Conservation (phyloP, 2,797 vertebrate genomes). For the Oreochromis mossambicus region DNA sequence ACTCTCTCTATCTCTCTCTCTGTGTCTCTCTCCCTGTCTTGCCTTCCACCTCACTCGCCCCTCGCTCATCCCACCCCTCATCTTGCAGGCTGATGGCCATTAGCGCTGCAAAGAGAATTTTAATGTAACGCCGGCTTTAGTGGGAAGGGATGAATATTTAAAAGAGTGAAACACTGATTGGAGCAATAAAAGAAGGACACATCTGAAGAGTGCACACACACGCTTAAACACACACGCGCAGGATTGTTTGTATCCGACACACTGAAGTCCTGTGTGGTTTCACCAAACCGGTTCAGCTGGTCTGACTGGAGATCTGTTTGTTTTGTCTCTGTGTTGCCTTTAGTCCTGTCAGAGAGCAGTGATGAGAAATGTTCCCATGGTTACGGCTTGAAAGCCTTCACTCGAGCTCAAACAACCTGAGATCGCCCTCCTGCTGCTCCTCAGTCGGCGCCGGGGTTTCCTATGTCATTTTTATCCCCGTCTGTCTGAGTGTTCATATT, state of each 20-base stretch:
- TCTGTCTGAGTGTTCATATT: neutral
- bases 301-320: conserved; percentile 16
- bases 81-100: conserved; percentile 54
- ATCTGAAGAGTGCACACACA: conserved; percentile 6
- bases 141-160: conserved; percentile 66
- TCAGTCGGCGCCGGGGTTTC: neutral
- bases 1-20: neutral
- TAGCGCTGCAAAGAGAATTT: conserved; percentile 61
- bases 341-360: neutral
- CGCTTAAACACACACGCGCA: neutral
- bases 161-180: conserved; percentile 48
- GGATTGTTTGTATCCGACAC: conserved; percentile 12
- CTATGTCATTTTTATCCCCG: neutral
- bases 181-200: conserved; percentile 47
- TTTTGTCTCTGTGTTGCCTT: neutral
- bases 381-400: conserved; percentile 35
- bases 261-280: neutral
- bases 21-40: neutral
- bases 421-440: neutral
- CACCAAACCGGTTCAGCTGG: conserved; percentile 13
- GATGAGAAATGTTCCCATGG: conserved; percentile 32
- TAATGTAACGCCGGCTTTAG: conserved; percentile 53
- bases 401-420: neutral
- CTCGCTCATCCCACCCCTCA: neutral
- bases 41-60: neutral